A percentile compares a stretch with the other conserved stretches of the same genome.
phyloP scores from a whole-genome alignment of 2,113 vertebrate species.

The Dipodomys ordii region DNA sequence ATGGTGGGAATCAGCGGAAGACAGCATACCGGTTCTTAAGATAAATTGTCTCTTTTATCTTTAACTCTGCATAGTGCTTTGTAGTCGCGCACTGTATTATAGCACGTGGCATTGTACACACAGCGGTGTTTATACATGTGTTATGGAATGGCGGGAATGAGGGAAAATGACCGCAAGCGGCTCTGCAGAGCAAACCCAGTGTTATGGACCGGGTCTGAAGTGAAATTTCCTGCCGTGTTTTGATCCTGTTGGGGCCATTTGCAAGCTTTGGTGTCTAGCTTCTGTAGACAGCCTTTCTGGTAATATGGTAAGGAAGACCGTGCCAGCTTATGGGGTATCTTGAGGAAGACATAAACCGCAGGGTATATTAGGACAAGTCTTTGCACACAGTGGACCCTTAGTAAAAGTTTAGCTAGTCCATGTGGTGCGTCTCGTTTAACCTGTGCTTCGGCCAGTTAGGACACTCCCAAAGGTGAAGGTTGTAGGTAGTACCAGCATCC shows the following conservation, averaged over 20 bases:
- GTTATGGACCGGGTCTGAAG: background rate
- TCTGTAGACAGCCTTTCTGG: background rate
- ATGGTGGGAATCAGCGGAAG: background rate
- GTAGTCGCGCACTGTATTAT: background rate
- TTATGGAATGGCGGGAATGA: too few relatives aligned
- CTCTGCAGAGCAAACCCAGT: too few relatives aligned
- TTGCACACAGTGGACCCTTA: too few relatives aligned
- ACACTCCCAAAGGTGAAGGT: background rate
- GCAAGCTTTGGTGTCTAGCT: too few relatives aligned
- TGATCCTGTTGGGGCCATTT: background rate
- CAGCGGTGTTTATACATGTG: too few relatives aligned
- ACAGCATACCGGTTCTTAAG: background rate
- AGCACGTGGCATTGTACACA: too few relatives aligned
- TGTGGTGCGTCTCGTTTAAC: rapidly evolving
- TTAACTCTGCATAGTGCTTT: background rate
- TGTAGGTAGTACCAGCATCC: background rate
- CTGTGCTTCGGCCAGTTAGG: background rate
- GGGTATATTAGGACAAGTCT: background rate
- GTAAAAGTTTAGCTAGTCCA: rapidly evolving
- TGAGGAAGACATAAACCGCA: background rate
- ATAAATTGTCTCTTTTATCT: background rate
- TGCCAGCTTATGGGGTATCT: background rate
- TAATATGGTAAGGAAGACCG: background rate
- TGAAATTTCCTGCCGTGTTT: rapidly evolving
- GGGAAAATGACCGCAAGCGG: too few relatives aligned